Base-by-base conservation (phyloP, 2,113 vertebrate genomes). In the Phylloscopus whistleri region DNA sequence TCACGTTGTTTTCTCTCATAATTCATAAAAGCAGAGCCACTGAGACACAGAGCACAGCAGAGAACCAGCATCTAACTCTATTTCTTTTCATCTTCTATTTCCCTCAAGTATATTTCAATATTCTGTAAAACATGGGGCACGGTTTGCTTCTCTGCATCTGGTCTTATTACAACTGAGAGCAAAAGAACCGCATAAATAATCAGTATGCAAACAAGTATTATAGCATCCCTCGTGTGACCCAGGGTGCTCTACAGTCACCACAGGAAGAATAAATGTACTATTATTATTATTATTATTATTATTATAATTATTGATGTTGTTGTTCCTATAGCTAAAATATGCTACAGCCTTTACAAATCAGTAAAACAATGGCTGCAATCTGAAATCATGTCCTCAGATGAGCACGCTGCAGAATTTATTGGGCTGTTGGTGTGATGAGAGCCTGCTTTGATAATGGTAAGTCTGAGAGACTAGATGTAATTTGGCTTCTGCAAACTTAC, bases 401-500 rank as follows among this genome's bases (percentile, higher is more conserved):
- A 73, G 18, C 43, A 3, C 0, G 2, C 41, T 52, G 14, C 28
- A 74, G 30, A 5, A 41, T 51, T 55, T 55, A 7, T 11, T 21
- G 24, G 31, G 18, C 30, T 80, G 4, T 3, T 5, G 16, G 8
- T 28, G 33, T 2, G n/a, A 22, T 1, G 10, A 31, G 31, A 81
- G 4, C 13, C 44, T 77, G 46, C 44, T 56, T 48, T 27, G 53
- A 66, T 83, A 86, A 62, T 6, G 3, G 6, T 6, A 3, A 4
- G 1, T 44, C n/a, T 16, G 53, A 41, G 15, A 39, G 7, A 53
- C 17, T 21, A 0, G 1, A 13, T 9, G 4, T 3, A 27, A 26
- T 13, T 66, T 31, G 14, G 26, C 24, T 70, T 56, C 81, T 58
- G 44, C 59, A 79, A 44, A 73, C 2, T 41, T 41, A 41, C 41